Conservation (phyloP, 1,140 invertebrate species). For the Eumeta japonica region DNA sequence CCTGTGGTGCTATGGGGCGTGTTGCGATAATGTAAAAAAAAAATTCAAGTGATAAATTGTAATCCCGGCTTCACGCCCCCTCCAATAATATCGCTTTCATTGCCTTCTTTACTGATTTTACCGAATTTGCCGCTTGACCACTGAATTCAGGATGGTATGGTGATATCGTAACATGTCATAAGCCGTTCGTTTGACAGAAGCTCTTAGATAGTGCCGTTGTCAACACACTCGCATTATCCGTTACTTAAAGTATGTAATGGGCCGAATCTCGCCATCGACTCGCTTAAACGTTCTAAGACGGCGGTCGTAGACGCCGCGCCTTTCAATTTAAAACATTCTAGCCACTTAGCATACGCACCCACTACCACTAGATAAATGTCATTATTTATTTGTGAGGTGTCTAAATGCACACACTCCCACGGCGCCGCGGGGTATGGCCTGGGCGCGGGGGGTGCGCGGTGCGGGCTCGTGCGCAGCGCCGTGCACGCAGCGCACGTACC, state of each 20-base stretch:
- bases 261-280: no score
- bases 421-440: slow-evolving; percentile 3
- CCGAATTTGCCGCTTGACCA: slow-evolving; percentile 13
- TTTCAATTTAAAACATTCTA: slow-evolving; percentile 13
- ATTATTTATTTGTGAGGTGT: slow-evolving; percentile 9
- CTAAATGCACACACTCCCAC: slow-evolving; percentile 9
- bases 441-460: slow-evolving; percentile 8
- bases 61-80: no score
- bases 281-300: slow-evolving; percentile 11
- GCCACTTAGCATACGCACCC: slow-evolving; percentile 13
- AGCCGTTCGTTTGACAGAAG: slow-evolving; percentile 14
- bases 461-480: slow-evolving; percentile 3
- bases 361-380: slow-evolving; percentile 12
- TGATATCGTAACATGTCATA: slow-evolving; percentile 13
- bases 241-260: slow-evolving; percentile 9
- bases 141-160: slow-evolving; percentile 15
- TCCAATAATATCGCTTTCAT: no score
- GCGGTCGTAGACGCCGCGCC: slow-evolving; percentile 6
- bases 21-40: no score
- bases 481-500: slow-evolving; percentile 6
- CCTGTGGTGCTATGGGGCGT: no score
- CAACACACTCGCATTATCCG: slow-evolving; percentile 16
- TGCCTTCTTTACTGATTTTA: no score
- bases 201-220: slow-evolving; percentile 9
- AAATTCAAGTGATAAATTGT: no score